Percentiles rank a stretch among this genome's conserved stretches.
Evolutionary conservation across 1,140 invertebrate species (phyloP).

Genomic region (Drosophila fuyamai): DNA sequence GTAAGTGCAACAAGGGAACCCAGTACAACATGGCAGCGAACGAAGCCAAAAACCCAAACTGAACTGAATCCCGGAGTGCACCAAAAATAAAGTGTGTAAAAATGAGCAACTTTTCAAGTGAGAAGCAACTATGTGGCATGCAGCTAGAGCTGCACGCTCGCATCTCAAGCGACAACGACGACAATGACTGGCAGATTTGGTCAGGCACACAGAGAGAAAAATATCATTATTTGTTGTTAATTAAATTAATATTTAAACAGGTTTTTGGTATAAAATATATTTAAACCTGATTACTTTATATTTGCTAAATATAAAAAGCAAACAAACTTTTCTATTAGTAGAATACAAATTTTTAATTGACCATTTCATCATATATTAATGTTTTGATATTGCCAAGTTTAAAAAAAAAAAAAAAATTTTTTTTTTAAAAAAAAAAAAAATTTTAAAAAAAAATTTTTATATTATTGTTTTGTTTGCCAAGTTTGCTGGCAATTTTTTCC

Average conservation of each 20-base stretch:
- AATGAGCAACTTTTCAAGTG: conserved; percentile 82
- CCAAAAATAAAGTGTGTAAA: conserved; percentile 82
- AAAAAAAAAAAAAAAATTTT: too few relatives aligned
- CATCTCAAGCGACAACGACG: conserved; percentile 43
- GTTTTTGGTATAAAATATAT: too few relatives aligned
- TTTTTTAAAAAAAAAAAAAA: too few relatives aligned
- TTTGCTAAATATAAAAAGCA: too few relatives aligned
- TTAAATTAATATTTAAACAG: neutral
- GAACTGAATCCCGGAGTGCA: conserved; percentile 50
- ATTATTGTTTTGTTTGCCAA: too few relatives aligned
- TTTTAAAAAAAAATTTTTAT: too few relatives aligned
- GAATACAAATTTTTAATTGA: too few relatives aligned
- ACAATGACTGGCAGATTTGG: conserved; percentile 60
- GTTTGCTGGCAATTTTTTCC: neutral
- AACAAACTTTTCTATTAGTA: too few relatives aligned
- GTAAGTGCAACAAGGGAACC: conserved; percentile 72
- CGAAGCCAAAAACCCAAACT: conserved; percentile 40
- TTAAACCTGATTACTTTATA: too few relatives aligned
- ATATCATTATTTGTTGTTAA: neutral
- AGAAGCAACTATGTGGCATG: conserved; percentile 76
- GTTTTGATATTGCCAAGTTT: too few relatives aligned
- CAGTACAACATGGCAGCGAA: conserved; percentile 41
- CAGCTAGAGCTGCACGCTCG: conserved; percentile 38
- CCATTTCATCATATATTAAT: too few relatives aligned
- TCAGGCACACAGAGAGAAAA: conserved; percentile 11